phyloP scores from a whole-genome alignment of 2,113 vertebrate species.

The Bolborhynchus lineola region DNA sequence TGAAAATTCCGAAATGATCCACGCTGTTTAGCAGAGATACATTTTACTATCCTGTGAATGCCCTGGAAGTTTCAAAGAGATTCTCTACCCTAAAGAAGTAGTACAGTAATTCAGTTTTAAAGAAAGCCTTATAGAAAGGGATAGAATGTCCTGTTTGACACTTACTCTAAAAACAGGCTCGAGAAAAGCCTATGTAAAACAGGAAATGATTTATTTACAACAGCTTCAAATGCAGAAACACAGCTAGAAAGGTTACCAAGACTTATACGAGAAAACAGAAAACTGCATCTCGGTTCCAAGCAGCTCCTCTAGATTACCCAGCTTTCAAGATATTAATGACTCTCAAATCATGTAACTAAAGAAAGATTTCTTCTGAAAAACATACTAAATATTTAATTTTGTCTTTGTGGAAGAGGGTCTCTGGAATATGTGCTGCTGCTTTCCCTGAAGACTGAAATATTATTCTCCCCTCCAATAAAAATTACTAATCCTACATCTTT shows the following conservation, averaged over 20 bases:
- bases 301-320: not conserved
- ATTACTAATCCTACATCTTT: not conserved
- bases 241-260: not conserved
- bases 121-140: not conserved
- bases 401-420: not conserved
- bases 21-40: not conserved
- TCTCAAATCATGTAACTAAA: not conserved
- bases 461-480: not conserved
- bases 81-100: not conserved
- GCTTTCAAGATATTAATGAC: not conserved
- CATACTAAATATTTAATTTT: not conserved
- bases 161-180: not conserved
- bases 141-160: not conserved
- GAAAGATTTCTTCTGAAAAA: not conserved
- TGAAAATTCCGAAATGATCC: not conserved
- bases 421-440: not conserved
- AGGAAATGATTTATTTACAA: not conserved
- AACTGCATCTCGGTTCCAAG: not conserved
- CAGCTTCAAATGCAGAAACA: not conserved
- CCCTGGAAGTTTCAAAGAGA: not conserved
- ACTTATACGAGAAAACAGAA: not conserved
- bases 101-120: not conserved
- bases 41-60: not conserved
- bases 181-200: not conserved
- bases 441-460: not conserved